Percentiles rank a stretch among this genome's conserved stretches.
phyloP scores from a whole-genome alignment of 2,888 invertebrate species.

The Meiosimyza platycephala region DNA sequence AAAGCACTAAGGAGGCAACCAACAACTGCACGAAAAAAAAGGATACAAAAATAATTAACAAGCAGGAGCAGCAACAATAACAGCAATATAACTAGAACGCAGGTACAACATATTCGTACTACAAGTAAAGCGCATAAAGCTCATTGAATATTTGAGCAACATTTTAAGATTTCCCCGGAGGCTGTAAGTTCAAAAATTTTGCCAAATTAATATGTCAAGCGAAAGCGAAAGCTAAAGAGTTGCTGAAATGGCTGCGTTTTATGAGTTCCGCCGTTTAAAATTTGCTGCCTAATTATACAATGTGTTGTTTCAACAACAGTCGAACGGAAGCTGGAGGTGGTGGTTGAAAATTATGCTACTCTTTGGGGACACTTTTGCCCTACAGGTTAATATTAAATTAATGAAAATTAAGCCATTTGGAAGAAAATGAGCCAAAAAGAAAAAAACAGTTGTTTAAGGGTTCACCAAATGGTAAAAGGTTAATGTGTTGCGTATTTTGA shows the following conservation, averaged over 20 bases:
- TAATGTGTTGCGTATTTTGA: conserved; percentile 48
- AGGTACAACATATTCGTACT: too few relatives aligned
- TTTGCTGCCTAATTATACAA: conserved; percentile 49
- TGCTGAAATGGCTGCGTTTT: neutral
- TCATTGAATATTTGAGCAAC: conserved; percentile 35
- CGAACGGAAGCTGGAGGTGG: neutral
- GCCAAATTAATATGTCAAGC: conserved; percentile 53
- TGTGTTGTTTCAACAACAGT: conserved; percentile 37
- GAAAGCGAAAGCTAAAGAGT: conserved; percentile 24
- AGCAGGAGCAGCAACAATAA: neutral
- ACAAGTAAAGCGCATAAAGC: conserved; percentile 26
- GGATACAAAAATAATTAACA: conserved; percentile 32
- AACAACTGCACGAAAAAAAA: conserved; percentile 6
- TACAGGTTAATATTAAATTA: conserved; percentile 56
- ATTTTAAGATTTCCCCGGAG: conserved; percentile 49
- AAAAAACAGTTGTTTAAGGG: conserved; percentile 41
- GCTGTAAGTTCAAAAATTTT: conserved; percentile 42
- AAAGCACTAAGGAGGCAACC: neutral
- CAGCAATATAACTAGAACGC: neutral
- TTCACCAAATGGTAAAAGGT: conserved; percentile 23
- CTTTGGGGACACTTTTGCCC: conserved; percentile 51
- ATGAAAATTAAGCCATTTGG: conserved; percentile 52
- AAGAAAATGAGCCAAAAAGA: neutral
- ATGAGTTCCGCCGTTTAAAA: conserved; percentile 19
- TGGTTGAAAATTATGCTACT: conserved; percentile 21